These are phyloP conservation scores for Drosophila sulfurigaster DNA, from an alignment of 1,140 invertebrate species.

Conservation along the genomic window DNA sequence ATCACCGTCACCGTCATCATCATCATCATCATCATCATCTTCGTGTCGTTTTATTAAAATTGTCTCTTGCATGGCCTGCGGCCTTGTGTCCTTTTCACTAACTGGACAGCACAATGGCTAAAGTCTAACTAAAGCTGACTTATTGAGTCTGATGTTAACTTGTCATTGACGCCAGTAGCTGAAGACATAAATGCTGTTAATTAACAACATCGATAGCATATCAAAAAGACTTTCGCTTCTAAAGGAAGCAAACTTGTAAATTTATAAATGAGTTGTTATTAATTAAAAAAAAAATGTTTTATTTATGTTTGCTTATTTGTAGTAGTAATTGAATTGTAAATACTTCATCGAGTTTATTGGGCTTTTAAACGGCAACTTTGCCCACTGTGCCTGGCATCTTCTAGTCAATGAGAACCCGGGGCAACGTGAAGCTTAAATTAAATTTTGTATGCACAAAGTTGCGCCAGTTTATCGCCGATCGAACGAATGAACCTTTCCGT, in stretches of 20 bases:
- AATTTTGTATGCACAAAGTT: slow-evolving; percentile 56
- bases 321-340: too few relatives aligned
- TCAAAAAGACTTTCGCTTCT: too few relatives aligned
- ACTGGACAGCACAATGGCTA: slow-evolving; percentile 18
- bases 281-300: too few relatives aligned
- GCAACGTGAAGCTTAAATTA: slow-evolving; percentile 45
- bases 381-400: slow-evolving; percentile 35
- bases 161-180: neutral
- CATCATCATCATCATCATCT: slow-evolving; percentile 2
- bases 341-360: too few relatives aligned
- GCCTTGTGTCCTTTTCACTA: slow-evolving; percentile 20
- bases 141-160: neutral
- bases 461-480: slow-evolving; percentile 44
- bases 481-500: slow-evolving; percentile 8
- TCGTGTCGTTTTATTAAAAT: slow-evolving; percentile 41
- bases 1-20: neutral
- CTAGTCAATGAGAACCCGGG: slow-evolving; percentile 17
- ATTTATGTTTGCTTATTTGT: too few relatives aligned
- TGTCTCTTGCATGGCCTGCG: slow-evolving; percentile 26
- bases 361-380: neutral
- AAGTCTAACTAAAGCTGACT: neutral
- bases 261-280: too few relatives aligned
- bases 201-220: too few relatives aligned
- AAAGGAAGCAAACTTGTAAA: too few relatives aligned
- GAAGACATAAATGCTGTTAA: too few relatives aligned